A percentile compares a stretch with the other conserved stretches of the same genome.
phyloP scores from a whole-genome alignment of 2,797 vertebrate genomes.

The Adrianichthys oophorus region DNA sequence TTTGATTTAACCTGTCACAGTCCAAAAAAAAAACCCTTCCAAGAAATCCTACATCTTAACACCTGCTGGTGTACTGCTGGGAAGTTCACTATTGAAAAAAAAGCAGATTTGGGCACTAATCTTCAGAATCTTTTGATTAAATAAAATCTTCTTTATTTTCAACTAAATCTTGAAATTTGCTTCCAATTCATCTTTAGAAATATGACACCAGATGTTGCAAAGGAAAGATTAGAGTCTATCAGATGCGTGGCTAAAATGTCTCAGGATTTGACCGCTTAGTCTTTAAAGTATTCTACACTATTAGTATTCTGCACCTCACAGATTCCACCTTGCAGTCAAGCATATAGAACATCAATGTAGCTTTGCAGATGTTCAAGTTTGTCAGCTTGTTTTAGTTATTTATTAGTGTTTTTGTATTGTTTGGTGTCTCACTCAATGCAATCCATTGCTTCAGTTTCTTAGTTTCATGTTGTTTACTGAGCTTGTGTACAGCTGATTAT shows the following conservation, averaged over 20 bases:
- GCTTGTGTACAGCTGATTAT: too few species aligned
- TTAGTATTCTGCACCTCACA: constrained; percentile 64
- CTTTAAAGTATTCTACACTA: constrained; percentile 60
- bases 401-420: too few species aligned
- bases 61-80: not conserved
- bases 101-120: constrained; percentile 29
- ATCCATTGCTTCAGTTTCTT: too few species aligned
- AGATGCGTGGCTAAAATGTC: constrained; percentile 66
- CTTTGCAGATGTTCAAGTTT: too few species aligned
- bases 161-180: constrained; percentile 58
- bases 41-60: not conserved
- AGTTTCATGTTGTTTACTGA: too few species aligned
- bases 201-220: constrained; percentile 66
- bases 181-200: constrained; percentile 53
- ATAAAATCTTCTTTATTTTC: constrained; percentile 50
- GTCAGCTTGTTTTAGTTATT: too few species aligned
- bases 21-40: not conserved
- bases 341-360: constrained; percentile 48
- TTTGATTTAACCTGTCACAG: not conserved
- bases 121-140: constrained; percentile 30
- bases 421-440: too few species aligned
- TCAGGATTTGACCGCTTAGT: constrained; percentile 66
- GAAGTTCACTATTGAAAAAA: constrained; percentile 17
- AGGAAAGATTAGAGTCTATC: constrained; percentile 81
- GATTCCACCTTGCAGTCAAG: constrained; percentile 42